Evolutionary conservation across 1,140 invertebrate genomes (phyloP), one percentile per base, ranked within the genome.

Genomic region (Heliconius hewitsoni): DNA sequence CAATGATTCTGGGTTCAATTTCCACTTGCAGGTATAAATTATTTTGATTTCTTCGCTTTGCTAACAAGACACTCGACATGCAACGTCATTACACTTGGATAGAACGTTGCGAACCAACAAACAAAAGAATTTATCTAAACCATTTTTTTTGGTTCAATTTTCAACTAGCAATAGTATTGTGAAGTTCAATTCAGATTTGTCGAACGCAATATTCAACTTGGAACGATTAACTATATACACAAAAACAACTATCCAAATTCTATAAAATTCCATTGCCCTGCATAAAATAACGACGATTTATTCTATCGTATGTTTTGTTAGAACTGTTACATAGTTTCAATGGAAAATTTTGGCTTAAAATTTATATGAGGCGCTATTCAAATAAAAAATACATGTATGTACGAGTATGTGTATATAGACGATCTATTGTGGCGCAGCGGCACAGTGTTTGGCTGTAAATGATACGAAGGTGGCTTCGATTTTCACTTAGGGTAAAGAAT

Each of bases 201-300:
- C 13, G 9, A 66, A 30, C 5, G 27, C 30, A 66, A 66, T 66
- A 66, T 66, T 66, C 27, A 16, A 30, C 60, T 27, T 13, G 60
- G 13, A 66, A 30, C 60, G 60, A 66, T 66, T 66, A 66, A 30
- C 60, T 66, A 11, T 66, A 11, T n/a, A 66, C 27, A 66, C 60
- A 66, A 66, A 66, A 66, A 66, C 23, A 66, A 66, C 60, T 13
- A 30, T 30, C 9, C 27, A 8, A 66, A 66, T 66, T 66, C 60
- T 66, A 66, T 66, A 66, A 66, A 66, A 66, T 66, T 73, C 73
- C 73, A 73, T 50, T 52, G 39, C 42, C 13, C 8, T 30, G 60
- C n/a, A 66, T 66, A 66, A 27, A 66, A 66, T 66, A 66, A 66
- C 60, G 60, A 66, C 60, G 27, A 30, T 66, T 66, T 66, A 30